Evolutionary conservation across 2,113 vertebrate genomes (phyloP).

Genomic region (Lamprotornis superbus): DNA sequence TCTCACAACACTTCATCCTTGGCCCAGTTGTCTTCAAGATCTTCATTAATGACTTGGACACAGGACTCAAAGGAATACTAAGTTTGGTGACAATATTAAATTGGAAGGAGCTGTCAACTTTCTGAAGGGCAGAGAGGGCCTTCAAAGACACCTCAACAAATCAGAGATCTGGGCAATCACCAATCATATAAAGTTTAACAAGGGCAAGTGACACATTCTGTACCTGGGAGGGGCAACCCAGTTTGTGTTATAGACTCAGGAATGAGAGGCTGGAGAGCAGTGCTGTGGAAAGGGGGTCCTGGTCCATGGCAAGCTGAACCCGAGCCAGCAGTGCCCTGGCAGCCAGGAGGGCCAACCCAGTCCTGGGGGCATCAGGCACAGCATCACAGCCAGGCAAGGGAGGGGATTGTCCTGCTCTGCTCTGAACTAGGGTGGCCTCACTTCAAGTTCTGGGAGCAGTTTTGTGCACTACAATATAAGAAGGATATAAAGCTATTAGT

Average conservation of each 20-base stretch:
- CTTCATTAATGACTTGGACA: neutral
- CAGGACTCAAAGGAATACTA: neutral
- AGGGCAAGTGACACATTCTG: neutral
- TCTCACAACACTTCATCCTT: neutral
- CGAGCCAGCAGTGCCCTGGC: neutral
- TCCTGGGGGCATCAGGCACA: neutral
- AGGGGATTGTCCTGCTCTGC: fast-evolving
- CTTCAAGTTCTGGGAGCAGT: fast-evolving
- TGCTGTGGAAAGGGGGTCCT: fast-evolving
- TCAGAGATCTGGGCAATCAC: neutral
- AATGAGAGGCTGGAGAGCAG: neutral
- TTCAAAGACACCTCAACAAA: neutral
- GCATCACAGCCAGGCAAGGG: fast-evolving
- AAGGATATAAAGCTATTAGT: neutral
- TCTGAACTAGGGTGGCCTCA: fast-evolving
- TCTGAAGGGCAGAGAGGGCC: neutral
- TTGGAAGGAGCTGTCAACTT: neutral
- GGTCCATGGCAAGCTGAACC: fast-evolving
- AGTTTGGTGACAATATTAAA: neutral
- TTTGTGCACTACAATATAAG: neutral
- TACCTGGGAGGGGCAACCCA: too few relatives aligned
- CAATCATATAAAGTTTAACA: neutral
- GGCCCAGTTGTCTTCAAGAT: neutral
- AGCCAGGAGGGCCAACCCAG: fast-evolving
- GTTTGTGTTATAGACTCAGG: neutral